phyloP scores from a whole-genome alignment of 2,113 vertebrate species.

The Colistium nudipinnis region DNA sequence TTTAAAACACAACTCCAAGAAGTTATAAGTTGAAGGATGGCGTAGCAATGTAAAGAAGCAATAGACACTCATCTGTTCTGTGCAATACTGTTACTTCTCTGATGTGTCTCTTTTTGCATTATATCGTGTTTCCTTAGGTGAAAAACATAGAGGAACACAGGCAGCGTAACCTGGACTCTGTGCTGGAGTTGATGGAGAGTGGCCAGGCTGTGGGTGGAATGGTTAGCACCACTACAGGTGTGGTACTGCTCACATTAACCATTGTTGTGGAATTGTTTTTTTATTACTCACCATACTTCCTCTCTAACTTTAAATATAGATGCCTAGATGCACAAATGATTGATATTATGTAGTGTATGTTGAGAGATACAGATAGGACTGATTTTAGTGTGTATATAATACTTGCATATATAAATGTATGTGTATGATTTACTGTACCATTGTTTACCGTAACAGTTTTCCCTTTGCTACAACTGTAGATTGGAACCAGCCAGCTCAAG shows the following conservation, averaged over 20 bases:
- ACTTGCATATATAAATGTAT: not conserved
- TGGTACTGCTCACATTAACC: conserved; percentile 6
- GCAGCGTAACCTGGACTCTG: conserved; percentile 91
- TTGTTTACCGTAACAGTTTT: not conserved
- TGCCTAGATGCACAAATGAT: too few relatives aligned
- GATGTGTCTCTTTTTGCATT: conserved; percentile 3
- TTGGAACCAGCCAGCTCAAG: conserved; percentile 95
- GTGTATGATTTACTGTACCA: not conserved
- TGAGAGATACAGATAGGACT: too few relatives aligned
- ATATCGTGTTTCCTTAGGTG: conserved; percentile 83
- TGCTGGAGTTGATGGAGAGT: conserved; percentile 97
- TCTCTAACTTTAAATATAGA: too few relatives aligned
- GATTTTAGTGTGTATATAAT: too few relatives aligned
- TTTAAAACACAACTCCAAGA: not conserved
- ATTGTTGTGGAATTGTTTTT: too few relatives aligned
- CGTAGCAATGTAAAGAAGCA: too few relatives aligned
- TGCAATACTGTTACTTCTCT: not conserved
- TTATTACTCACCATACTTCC: too few relatives aligned
- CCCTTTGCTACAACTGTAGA: conserved; percentile 74
- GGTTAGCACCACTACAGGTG: conserved; percentile 98
- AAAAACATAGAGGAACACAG: conserved; percentile 98
- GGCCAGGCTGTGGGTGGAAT: conserved; percentile 98
- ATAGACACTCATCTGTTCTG: not conserved
- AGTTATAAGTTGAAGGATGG: not conserved
- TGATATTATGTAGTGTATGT: too few relatives aligned